Conservation (phyloP, 2,888 invertebrate genomes). For the Apeira syringaria region DNA sequence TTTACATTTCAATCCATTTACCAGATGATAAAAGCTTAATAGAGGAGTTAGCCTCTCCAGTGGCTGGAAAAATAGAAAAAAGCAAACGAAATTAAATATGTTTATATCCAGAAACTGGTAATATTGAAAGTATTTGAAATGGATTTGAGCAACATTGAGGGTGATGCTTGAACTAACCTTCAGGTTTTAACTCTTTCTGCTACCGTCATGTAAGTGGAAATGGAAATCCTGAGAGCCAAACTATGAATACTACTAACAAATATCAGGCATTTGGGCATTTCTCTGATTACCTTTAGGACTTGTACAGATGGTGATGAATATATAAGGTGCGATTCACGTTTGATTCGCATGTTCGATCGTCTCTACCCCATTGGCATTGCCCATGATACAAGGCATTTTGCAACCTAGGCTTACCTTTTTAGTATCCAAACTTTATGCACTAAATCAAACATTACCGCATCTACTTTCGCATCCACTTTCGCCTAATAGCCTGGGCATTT, state of each 20-base stretch:
- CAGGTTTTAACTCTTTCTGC: constrained; percentile 21
- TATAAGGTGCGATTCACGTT: no score
- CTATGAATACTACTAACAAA: background rate
- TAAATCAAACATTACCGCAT: no score
- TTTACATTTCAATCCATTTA: constrained; percentile 37
- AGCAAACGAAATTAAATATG: no score
- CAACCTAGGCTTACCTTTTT: no score
- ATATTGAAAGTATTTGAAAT: constrained; percentile 4
- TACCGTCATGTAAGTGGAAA: constrained; percentile 7
- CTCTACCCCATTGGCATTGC: no score
- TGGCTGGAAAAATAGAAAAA: no score
- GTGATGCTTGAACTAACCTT: constrained; percentile 68
- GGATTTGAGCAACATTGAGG: constrained; percentile 43
- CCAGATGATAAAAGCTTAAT: background rate
- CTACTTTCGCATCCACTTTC: constrained; percentile 3
- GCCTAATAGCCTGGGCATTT: background rate
- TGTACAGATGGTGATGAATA: no score
- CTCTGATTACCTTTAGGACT: background rate
- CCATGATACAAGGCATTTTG: no score
- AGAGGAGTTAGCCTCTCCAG: no score
- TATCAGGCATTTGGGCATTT: constrained; percentile 2
- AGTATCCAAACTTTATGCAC: no score
- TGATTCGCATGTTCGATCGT: no score
- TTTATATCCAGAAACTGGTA: background rate
- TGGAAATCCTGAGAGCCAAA: constrained; percentile 1